These are phyloP conservation scores for Pseudomyrmex cubaensis DNA, from an alignment of 1,140 invertebrate genomes.

Conservation along the genomic window DNA sequence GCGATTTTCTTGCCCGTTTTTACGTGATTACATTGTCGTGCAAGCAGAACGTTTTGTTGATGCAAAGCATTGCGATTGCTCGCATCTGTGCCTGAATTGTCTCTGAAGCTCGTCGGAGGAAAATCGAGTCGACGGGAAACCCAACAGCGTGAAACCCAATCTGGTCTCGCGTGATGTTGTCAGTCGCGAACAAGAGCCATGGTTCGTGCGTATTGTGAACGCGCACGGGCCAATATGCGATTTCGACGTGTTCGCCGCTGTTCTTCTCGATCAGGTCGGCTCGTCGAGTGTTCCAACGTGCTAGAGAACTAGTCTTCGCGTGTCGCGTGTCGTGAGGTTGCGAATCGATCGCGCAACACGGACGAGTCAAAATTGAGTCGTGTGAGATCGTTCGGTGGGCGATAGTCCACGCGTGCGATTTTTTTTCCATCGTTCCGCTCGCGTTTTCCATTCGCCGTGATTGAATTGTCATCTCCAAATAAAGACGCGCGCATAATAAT, in stretches of 20 bases:
- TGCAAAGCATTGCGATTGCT: neutral
- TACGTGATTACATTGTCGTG: constrained; percentile 28
- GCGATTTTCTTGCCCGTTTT: constrained; percentile 41
- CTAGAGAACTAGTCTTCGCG: neutral
- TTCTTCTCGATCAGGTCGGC: neutral
- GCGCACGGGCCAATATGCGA: constrained; percentile 57
- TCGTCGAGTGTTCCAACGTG: constrained; percentile 2
- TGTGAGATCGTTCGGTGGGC: neutral
- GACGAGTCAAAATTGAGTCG: constrained; percentile 24
- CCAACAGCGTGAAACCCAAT: constrained; percentile 33
- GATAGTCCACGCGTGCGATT: constrained; percentile 14
- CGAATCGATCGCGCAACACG: constrained; percentile 36
- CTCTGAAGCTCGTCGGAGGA: constrained; percentile 12
- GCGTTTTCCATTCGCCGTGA: neutral
- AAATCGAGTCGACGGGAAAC: neutral
- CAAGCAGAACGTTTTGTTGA: neutral
- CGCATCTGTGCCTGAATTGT: neutral
- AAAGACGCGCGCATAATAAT: neutral
- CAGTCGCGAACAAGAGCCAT: constrained; percentile 72
- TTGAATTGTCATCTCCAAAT: too few relatives aligned
- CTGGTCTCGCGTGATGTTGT: constrained; percentile 63
- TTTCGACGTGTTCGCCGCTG: constrained; percentile 7
- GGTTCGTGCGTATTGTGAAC: constrained; percentile 52
- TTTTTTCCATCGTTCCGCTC: neutral
- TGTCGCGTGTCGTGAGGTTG: neutral